Evolutionary conservation across 1,140 invertebrate genomes (phyloP).

Genomic region (Drosophila novamexicana): DNA sequence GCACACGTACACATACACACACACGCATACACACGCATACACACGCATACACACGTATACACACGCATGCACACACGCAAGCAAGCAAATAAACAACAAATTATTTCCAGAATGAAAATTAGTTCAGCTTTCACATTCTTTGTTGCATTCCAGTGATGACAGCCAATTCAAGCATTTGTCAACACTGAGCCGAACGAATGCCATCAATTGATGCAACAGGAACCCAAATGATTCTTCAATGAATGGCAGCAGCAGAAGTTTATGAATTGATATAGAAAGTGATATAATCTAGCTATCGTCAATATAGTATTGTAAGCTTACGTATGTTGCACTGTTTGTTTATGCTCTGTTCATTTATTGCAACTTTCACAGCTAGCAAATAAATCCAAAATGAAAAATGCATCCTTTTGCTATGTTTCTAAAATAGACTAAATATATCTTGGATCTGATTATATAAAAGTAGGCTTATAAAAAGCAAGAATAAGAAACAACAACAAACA

Average conservation of each 20-base stretch:
- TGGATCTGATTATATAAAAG: too few relatives aligned
- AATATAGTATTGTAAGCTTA: too few relatives aligned
- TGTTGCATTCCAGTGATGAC: slow-evolving; percentile 44
- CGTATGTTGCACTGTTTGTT: too few relatives aligned
- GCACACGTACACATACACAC: slow-evolving; percentile 14
- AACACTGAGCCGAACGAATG: not conserved
- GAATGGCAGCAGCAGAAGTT: not conserved
- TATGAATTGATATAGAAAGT: too few relatives aligned
- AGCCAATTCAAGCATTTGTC: slow-evolving; percentile 19
- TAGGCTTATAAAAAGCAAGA: too few relatives aligned
- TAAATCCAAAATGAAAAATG: too few relatives aligned
- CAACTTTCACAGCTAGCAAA: too few relatives aligned
- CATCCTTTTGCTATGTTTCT: too few relatives aligned
- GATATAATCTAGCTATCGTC: not conserved
- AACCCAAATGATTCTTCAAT: not conserved
- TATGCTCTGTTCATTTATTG: too few relatives aligned
- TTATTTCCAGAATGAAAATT: slow-evolving; percentile 72
- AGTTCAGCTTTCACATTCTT: slow-evolving; percentile 44
- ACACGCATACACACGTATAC: slow-evolving; percentile 4
- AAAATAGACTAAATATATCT: too few relatives aligned
- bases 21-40: slow-evolving; percentile 2
- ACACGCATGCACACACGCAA: slow-evolving; percentile 5
- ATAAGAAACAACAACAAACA: too few relatives aligned
- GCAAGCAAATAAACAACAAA: slow-evolving; percentile 49
- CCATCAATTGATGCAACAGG: slow-evolving; percentile 9